A percentile compares a stretch with the other conserved stretches of the same genome.
phyloP scores from a whole-genome alignment of 37 sponge, comb jelly and placozoan genomes.

The Halichondria panicea region DNA sequence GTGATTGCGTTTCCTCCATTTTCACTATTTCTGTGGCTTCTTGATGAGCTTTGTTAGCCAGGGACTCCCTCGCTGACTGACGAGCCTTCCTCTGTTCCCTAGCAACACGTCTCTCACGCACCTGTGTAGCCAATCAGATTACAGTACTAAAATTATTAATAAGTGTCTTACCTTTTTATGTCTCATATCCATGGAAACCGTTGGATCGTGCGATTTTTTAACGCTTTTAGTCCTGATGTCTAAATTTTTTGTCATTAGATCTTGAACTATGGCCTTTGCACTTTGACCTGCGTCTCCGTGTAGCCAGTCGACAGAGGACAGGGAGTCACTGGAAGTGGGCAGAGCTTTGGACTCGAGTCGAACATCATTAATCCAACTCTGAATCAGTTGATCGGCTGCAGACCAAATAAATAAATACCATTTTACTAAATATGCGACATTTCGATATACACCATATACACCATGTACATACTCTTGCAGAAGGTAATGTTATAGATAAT shows the following conservation, averaged over 20 bases:
- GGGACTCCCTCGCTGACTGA: background rate
- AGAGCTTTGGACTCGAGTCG: background rate
- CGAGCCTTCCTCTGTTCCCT: conserved; percentile 14
- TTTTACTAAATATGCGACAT: background rate
- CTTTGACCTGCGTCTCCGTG: conserved; percentile 23
- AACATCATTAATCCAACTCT: conserved; percentile 25
- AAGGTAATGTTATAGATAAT: too few relatives aligned
- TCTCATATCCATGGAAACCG: conserved; percentile 70
- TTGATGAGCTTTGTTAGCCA: conserved; percentile 6
- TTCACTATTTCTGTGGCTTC: conserved; percentile 40
- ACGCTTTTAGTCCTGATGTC: background rate
- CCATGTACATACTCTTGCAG: too few relatives aligned
- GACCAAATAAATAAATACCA: background rate
- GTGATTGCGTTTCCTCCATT: conserved; percentile 18
- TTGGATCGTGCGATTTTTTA: conserved; percentile 26
- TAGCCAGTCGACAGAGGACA: conserved; percentile 36
- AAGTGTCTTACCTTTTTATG: conserved; percentile 52
- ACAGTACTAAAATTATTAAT: background rate
- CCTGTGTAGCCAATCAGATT: conserved; percentile 17
- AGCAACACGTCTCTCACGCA: conserved; percentile 27
- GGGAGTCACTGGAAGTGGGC: conserved; percentile 4
- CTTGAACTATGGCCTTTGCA: conserved; percentile 23
- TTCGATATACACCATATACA: background rate
- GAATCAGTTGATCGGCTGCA: conserved; percentile 51
- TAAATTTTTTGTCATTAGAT: conserved; percentile 20